Percentiles rank a stretch among this genome's conserved stretches.
phyloP scores from a whole-genome alignment of 2,888 invertebrate species.

The Mactromeris polynyma region DNA sequence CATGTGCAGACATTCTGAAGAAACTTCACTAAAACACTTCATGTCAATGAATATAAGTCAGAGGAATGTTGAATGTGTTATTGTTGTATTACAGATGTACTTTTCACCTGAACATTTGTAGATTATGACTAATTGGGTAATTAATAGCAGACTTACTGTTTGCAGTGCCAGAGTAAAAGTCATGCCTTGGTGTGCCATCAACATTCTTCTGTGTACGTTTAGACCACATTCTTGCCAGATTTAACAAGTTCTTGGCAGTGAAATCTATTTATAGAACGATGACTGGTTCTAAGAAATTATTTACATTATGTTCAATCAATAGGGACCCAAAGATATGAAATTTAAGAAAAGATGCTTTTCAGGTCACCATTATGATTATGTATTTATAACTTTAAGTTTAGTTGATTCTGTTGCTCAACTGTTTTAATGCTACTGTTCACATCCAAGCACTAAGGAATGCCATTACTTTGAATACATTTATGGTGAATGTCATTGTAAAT shows the following conservation, averaged over 20 bases:
- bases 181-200: not conserved
- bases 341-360: not conserved
- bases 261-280: not conserved
- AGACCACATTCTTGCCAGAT: not conserved
- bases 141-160: constrained; percentile 21
- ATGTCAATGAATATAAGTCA: not conserved
- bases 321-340: not conserved
- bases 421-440: not conserved
- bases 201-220: not conserved
- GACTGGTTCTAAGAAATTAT: not conserved
- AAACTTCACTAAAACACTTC: not conserved
- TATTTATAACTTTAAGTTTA: too few species aligned
- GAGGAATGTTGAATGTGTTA: not conserved
- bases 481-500: not conserved
- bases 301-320: too few species aligned
- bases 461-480: not conserved
- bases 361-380: too few species aligned
- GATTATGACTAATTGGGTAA: constrained; percentile 45
- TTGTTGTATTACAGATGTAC: constrained; percentile 23
- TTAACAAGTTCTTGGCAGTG: not conserved
- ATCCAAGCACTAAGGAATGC: not conserved
- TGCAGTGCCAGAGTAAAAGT: not conserved
- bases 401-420: not conserved
- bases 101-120: constrained; percentile 31
- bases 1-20: not conserved